Conservation (phyloP, 92 coral and sea anemone genomes). For the Virgularia gustaviana region DNA sequence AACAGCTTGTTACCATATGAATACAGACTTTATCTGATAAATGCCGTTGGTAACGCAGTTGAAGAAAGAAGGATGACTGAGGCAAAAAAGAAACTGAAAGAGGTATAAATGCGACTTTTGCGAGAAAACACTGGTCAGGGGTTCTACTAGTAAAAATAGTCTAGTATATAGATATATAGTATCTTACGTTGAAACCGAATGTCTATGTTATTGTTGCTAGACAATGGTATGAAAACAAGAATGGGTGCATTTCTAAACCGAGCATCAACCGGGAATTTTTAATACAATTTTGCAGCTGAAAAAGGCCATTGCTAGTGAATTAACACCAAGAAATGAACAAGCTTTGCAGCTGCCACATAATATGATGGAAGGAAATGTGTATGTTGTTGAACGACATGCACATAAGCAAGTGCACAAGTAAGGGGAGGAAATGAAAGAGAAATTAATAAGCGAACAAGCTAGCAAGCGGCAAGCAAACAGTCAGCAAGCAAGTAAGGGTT, state of each 20-base stretch:
- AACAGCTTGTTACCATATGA: slow-evolving; percentile 10
- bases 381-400: slow-evolving; percentile 14
- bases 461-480: neutral
- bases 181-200: neutral
- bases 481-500: neutral
- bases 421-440: neutral
- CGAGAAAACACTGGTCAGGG: neutral
- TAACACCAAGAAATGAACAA: slow-evolving; percentile 11
- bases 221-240: no score
- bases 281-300: slow-evolving; percentile 9
- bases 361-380: neutral
- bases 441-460: neutral
- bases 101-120: neutral
- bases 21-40: slow-evolving; percentile 7
- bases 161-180: neutral
- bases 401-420: neutral
- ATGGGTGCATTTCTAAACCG: no score
- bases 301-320: slow-evolving; percentile 14
- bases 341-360: slow-evolving; percentile 20
- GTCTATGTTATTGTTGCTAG: no score
- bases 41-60: neutral
- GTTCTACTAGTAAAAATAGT: neutral
- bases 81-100: slow-evolving; percentile 18
- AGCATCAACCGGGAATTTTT: no score
- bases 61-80: slow-evolving; percentile 13